A percentile compares a stretch with the other conserved stretches of the same genome.
Conservation (phyloP, 2,888 invertebrate genomes). For the Ichneumoninae sp. region DNA sequence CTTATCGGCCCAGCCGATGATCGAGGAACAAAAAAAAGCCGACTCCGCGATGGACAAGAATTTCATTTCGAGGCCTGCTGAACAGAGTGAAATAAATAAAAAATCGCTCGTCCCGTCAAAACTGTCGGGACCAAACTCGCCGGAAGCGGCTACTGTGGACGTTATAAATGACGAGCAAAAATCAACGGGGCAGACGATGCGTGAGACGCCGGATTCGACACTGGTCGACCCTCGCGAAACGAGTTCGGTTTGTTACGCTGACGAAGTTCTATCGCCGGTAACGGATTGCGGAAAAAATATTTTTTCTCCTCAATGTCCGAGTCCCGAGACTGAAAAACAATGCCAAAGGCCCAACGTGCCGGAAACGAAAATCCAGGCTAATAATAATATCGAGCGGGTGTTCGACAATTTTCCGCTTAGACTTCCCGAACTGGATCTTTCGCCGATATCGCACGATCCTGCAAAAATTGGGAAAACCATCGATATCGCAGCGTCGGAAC, state of each 20-base stretch:
- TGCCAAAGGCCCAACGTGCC: background rate
- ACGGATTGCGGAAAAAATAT: conserved; percentile 22
- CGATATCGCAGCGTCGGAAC: background rate
- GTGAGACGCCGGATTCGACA: conserved; percentile 11
- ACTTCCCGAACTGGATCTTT: conserved; percentile 52
- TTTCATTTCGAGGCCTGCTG: background rate
- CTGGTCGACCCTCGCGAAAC: conserved; percentile 20
- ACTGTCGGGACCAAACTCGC: background rate
- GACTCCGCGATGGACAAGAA: background rate
- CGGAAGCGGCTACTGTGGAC: background rate
- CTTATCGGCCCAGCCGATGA: background rate
- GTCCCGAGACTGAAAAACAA: background rate
- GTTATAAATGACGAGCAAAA: conserved; percentile 9
- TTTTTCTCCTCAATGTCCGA: background rate
- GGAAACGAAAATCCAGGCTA: background rate
- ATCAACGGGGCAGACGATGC: background rate
- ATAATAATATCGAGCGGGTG: conserved; percentile 1
- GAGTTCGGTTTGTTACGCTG: conserved; percentile 51
- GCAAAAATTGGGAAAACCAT: background rate
- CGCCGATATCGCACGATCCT: conserved; percentile 24
- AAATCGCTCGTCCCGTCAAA: background rate
- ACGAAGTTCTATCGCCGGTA: conserved; percentile 45
- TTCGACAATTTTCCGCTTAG: conserved; percentile 38
- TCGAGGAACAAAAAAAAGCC: conserved; percentile 5
- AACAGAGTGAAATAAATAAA: background rate